These are phyloP conservation scores for Seira sanloemensis DNA, from an alignment of 2,888 invertebrate genomes.

Conservation along the genomic window DNA sequence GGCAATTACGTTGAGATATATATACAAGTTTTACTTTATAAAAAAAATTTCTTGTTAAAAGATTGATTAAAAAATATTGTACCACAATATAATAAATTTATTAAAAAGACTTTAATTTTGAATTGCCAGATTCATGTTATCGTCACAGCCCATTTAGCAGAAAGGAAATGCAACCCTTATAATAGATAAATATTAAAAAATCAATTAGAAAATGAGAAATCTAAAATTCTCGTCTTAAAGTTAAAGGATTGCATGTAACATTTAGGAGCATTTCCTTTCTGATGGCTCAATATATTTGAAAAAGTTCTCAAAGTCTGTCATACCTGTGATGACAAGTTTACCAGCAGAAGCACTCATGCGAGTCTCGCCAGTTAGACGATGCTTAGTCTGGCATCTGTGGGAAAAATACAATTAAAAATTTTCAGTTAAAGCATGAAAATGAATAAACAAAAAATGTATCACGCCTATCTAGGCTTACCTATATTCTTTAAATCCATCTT, in stretches of 20 bases:
- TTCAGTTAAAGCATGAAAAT: background rate
- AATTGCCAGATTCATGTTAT: constrained; percentile 70
- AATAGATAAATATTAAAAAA: background rate
- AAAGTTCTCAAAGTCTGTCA: constrained; percentile 77
- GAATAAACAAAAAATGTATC: no score
- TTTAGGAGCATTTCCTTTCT: constrained; percentile 50
- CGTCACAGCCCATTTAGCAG: constrained; percentile 73
- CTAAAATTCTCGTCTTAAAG: constrained; percentile 5
- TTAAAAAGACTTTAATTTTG: background rate
- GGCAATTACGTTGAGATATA: constrained; percentile 50
- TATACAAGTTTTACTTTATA: background rate
- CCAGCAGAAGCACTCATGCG: constrained; percentile 95
- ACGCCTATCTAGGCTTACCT: no score
- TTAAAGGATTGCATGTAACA: background rate
- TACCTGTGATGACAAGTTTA: constrained; percentile 95
- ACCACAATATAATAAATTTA: no score
- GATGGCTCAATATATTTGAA: constrained; percentile 47
- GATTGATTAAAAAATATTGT: no score
- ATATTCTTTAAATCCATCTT: constrained; percentile 95
- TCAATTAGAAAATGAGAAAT: constrained; percentile 6
- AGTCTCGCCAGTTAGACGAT: constrained; percentile 94
- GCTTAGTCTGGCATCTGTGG: constrained; percentile 91
- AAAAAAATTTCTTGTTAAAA: background rate
- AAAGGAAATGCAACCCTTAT: constrained; percentile 59
- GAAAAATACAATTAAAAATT: background rate